Percentiles rank a stretch among this genome's conserved stretches.
Conservation (phyloP, 2,797 vertebrate genomes). For the Okamejei kenojei region DNA sequence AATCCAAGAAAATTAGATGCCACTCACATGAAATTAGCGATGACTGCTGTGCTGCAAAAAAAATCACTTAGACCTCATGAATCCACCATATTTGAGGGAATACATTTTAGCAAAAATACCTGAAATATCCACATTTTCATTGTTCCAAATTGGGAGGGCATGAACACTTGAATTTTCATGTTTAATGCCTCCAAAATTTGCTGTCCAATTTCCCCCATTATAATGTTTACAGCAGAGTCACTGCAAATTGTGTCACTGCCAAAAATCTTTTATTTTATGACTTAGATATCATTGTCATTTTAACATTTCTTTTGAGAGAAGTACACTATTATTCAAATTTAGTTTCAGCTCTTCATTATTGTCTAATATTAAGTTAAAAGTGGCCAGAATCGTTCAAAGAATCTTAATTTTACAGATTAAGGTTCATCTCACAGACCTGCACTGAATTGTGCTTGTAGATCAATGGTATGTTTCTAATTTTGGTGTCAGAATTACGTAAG, state of each 20-base stretch:
- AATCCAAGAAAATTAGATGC: no score
- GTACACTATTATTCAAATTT: neutral
- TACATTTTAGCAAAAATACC: no score
- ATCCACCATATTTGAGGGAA: no score
- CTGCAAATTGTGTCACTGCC: neutral
- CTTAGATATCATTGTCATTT: neutral
- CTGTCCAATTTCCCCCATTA: no score
- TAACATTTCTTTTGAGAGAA: neutral
- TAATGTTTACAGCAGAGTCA: no score
- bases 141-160: no score
- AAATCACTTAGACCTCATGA: no score
- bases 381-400: neutral
- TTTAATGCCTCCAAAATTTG: no score
- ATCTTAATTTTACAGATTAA: neutral
- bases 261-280: constrained; percentile 11
- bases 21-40: no score
- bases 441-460: neutral
- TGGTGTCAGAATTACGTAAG: neutral
- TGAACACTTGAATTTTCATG: no score
- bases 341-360: neutral
- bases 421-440: neutral
- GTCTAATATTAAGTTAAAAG: neutral
- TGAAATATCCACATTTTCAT: no score
- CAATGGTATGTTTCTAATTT: constrained; percentile 8
- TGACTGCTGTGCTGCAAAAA: no score